Conservation (phyloP, 1,140 invertebrate genomes). For the Philopotamus ludificatus region DNA sequence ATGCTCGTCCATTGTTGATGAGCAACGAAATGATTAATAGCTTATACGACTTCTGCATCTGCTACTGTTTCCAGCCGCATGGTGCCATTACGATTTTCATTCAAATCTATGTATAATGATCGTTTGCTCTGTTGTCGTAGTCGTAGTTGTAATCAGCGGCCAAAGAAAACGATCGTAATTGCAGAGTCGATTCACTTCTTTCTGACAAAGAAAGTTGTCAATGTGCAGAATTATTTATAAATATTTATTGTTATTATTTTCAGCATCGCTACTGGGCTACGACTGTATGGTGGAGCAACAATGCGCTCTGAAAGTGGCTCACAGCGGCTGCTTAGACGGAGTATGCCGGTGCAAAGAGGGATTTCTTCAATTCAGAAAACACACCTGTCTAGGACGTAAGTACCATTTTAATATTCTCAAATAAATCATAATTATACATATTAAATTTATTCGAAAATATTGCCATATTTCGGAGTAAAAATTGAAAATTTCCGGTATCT, state of each 20-base stretch:
- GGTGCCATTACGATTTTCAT: background rate
- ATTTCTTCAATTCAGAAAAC: slow-evolving; percentile 79
- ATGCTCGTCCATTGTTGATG: background rate
- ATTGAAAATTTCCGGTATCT: too few species aligned
- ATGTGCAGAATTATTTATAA: background rate
- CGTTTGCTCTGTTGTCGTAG: too few species aligned
- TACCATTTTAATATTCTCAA: slow-evolving; percentile 44
- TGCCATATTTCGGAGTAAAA: too few species aligned
- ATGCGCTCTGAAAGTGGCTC: slow-evolving; percentile 76
- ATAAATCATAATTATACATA: background rate
- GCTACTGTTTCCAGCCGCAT: background rate
- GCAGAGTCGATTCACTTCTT: too few species aligned
- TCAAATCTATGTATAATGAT: too few species aligned
- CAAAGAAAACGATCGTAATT: too few species aligned
- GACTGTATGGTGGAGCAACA: slow-evolving; percentile 72
- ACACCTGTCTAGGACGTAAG: slow-evolving; percentile 87
- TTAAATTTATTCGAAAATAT: background rate
- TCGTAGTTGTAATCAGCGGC: too few species aligned
- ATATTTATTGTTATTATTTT: slow-evolving; percentile 44
- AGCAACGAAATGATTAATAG: background rate
- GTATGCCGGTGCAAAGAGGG: slow-evolving; percentile 77
- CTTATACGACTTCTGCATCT: background rate
- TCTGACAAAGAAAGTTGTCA: background rate
- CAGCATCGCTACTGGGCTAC: slow-evolving; percentile 75
- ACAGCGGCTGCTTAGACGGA: slow-evolving; percentile 71